Base-by-base conservation (phyloP, 2,113 vertebrate genomes). In the Brevimyrus niger region DNA sequence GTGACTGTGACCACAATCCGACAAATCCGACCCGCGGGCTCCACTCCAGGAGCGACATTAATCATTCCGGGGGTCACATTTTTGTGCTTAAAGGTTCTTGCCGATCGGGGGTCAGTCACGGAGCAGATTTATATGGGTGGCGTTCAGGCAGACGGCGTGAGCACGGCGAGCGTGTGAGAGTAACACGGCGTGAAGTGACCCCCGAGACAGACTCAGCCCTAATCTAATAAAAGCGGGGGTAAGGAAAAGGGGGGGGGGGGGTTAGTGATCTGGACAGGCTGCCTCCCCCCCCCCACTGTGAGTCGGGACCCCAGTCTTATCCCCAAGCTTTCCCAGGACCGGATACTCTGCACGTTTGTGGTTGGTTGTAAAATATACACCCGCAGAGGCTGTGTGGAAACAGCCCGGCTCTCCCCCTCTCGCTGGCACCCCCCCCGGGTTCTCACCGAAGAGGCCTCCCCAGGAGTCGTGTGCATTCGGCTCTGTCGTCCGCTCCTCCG, bases 381-480 rank as follows among this genome's bases (percentile, higher is more conserved):
- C 73, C 13, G 73, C 4, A 15, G 13, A 76, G 31, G 61, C n/a
- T 27, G 61, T 27, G 61, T 65, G 61, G 61, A 27, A 9, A 27
- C n/a, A 27, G n/a, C 61, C 61, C n/a, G n/a, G n/a, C n/a, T n/a
- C n/a, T 7, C 21, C 58, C 0, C 31, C 44, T 13, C 42, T 1
- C 9, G 38, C 80, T 21, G 3, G 44, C 11, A 19, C 6, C 38
- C 73, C 38, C 76, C 15, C 38, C 31, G 58, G 7, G 61, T 51
- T 88, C 91, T 92, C 92, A 96, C 95, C 95, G n/a, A 95, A 94
- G 2, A 95, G 89, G 50, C 90, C 88, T 10, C 94, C 93, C 95
- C 95, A 96, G 65, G 93, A 92, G 11, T 94, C 93, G 91, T 94
- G 91, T 9, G 92, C 90, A 86, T 95, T 92, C 19, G 90, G 84